Evolutionary conservation across 2,797 vertebrate genomes (phyloP).

Genomic region (Bothrops alternatus): DNA sequence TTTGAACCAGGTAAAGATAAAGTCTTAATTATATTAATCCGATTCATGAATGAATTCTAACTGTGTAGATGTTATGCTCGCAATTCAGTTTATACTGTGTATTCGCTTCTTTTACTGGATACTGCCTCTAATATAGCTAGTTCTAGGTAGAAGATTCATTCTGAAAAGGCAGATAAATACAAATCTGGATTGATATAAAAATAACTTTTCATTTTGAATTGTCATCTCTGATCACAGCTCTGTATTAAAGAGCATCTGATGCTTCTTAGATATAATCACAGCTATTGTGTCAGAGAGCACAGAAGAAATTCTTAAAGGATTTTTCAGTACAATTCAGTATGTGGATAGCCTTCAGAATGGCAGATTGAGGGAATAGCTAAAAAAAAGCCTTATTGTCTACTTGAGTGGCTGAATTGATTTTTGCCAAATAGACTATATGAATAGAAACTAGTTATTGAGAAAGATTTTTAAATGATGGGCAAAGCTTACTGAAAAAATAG

Average conservation of each 20-base stretch:
- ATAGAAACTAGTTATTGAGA: not conserved
- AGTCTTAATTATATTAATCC: not conserved
- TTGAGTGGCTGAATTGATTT: slow-evolving; percentile 13
- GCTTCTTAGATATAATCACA: not conserved
- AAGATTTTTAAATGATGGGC: not conserved
- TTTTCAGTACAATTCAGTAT: not conserved
- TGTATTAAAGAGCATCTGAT: not conserved
- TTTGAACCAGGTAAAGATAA: not conserved
- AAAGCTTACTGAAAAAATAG: not conserved
- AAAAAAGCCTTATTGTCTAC: not conserved
- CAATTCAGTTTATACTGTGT: not conserved
- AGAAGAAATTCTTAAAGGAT: not conserved
- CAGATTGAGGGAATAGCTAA: not conserved
- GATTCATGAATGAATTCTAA: not conserved
- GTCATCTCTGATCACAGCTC: not conserved
- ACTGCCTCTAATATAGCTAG: not conserved
- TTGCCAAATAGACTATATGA: not conserved
- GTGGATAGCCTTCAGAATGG: not conserved
- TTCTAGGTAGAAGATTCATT: not conserved
- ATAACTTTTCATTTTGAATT: not conserved
- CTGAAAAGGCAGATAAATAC: not conserved
- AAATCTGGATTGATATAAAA: slow-evolving; percentile 5
- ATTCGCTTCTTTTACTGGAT: not conserved
- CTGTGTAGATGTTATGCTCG: not conserved
- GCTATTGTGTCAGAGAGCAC: not conserved